Evolutionary conservation across 2,797 vertebrate species (phyloP).

Genomic region (Luscinia luscinia): DNA sequence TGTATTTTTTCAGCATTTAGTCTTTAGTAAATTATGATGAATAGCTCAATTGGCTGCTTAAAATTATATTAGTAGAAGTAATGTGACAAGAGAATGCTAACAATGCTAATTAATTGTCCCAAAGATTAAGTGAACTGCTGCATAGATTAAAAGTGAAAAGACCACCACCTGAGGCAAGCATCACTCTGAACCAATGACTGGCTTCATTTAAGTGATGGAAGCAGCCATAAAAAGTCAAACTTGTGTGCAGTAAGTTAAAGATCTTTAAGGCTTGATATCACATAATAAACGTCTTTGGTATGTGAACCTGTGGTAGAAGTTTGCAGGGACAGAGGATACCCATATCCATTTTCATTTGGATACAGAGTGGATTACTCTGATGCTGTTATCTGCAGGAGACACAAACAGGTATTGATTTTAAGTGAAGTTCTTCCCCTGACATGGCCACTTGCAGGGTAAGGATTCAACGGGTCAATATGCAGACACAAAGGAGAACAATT

Average conservation of each 20-base stretch:
- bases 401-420: background rate
- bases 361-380: background rate
- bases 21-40: background rate
- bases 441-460: background rate
- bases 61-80: conserved; percentile 8
- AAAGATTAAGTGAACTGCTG: background rate
- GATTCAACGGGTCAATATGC: background rate
- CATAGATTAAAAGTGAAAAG: background rate
- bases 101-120: background rate
- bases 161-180: background rate
- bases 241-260: background rate
- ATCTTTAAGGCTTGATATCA: background rate
- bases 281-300: background rate
- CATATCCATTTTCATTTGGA: background rate
- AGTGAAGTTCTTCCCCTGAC: accelerated
- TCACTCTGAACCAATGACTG: background rate
- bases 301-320: background rate
- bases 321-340: background rate
- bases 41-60: background rate
- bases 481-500: background rate
- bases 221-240: background rate
- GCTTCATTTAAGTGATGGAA: background rate
- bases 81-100: background rate
- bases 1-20: background rate
- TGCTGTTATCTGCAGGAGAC: background rate